A percentile compares a stretch with the other conserved stretches of the same genome.
phyloP scores from a whole-genome alignment of 1,140 invertebrate species.

The Leptonema lineaticorne region DNA sequence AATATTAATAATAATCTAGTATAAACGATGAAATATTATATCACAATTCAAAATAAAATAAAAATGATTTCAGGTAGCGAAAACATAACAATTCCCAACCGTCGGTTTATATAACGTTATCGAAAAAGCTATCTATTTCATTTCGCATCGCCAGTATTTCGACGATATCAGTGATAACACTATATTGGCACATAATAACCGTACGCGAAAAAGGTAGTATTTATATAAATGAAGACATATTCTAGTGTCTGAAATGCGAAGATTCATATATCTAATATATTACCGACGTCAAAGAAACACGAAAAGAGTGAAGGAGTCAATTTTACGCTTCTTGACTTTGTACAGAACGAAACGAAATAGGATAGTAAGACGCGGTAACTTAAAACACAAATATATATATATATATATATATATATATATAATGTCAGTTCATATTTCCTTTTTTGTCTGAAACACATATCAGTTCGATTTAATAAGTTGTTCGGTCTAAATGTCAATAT shows the following conservation, averaged over 20 bases:
- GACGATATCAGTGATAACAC: too few relatives aligned
- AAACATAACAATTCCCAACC: too few relatives aligned
- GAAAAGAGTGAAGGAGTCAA: slow-evolving; percentile 32
- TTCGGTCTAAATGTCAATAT: slow-evolving; percentile 17
- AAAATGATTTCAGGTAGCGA: too few relatives aligned
- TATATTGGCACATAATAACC: background rate
- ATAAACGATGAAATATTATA: too few relatives aligned
- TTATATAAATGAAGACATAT: slow-evolving; percentile 9
- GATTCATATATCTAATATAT: slow-evolving; percentile 23
- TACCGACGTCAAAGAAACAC: slow-evolving; percentile 15
- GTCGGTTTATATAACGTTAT: too few relatives aligned
- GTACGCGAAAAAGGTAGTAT: too few relatives aligned
- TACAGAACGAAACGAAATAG: slow-evolving; percentile 27
- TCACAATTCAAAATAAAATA: too few relatives aligned
- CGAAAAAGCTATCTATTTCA: background rate
- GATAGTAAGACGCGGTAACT: slow-evolving; percentile 25
- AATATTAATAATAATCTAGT: too few relatives aligned
- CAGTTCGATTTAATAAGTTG: slow-evolving; percentile 3
- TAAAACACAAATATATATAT: background rate
- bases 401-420: too few relatives aligned
- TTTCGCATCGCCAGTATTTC: too few relatives aligned
- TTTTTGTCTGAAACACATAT: too few relatives aligned
- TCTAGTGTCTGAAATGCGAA: background rate
- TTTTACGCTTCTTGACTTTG: slow-evolving; percentile 31
- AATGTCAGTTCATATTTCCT: background rate